Percentiles rank a stretch among this genome's conserved stretches.
These are phyloP conservation scores for Calephelis virginiensis DNA, from an alignment of 1,140 invertebrate genomes.

Conservation along the genomic window DNA sequence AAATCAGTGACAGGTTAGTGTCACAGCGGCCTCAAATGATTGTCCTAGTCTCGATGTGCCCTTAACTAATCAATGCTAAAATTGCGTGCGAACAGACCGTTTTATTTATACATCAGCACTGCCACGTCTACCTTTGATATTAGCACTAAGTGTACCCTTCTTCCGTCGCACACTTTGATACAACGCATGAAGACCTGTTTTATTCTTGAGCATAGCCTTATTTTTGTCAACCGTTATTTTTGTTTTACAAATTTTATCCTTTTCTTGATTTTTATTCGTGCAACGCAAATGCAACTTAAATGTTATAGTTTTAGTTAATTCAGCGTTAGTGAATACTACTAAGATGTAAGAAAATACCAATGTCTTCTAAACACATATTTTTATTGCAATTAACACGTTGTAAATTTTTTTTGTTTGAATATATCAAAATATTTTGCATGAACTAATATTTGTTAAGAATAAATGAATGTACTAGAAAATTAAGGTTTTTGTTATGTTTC, in stretches of 20 bases:
- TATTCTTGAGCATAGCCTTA: conserved; percentile 35
- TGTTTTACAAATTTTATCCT: conserved; percentile 22
- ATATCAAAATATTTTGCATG: background rate
- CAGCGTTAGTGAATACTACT: conserved; percentile 1
- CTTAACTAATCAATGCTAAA: conserved; percentile 41
- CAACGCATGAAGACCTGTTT: conserved; percentile 52
- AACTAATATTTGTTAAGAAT: background rate
- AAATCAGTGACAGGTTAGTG: conserved; percentile 76
- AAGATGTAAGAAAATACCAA: background rate
- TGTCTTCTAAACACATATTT: background rate
- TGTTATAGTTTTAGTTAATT: conserved; percentile 10
- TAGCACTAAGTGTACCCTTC: conserved; percentile 65
- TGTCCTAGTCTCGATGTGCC: conserved; percentile 64
- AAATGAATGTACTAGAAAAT: background rate
- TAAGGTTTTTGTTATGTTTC: conserved; percentile 38
- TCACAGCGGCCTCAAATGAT: conserved; percentile 52
- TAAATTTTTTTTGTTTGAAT: conserved; percentile 1
- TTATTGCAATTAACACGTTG: background rate
- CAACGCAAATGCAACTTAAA: conserved; percentile 7
- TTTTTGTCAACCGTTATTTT: conserved; percentile 30
- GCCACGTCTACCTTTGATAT: conserved; percentile 53
- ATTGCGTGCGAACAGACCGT: conserved; percentile 40
- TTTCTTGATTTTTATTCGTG: conserved; percentile 11
- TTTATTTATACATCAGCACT: conserved; percentile 55
- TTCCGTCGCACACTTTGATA: conserved; percentile 54